Evolutionary conservation across 1,140 invertebrate genomes (phyloP).

Genomic region (Planococcus citri): DNA sequence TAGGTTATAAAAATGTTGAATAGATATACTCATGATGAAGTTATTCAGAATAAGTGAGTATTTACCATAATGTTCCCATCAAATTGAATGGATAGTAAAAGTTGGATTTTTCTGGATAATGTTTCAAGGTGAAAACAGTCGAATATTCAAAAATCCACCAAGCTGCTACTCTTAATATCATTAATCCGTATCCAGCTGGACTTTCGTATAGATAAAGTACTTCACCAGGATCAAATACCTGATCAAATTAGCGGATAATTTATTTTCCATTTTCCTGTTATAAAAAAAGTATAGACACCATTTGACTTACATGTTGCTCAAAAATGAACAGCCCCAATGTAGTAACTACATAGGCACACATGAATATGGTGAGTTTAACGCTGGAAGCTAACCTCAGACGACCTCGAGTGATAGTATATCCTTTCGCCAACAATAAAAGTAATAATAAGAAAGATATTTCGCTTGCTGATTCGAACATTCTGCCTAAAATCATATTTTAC

Average conservation of each 20-base stretch:
- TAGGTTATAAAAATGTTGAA: too few species aligned
- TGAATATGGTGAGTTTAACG: slow-evolving; percentile 66
- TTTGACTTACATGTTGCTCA: slow-evolving; percentile 47
- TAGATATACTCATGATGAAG: too few species aligned
- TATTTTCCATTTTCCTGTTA: background rate
- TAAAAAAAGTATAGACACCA: too few species aligned
- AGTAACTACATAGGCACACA: slow-evolving; percentile 56
- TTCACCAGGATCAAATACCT: slow-evolving; percentile 77
- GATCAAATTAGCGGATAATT: slow-evolving; percentile 29
- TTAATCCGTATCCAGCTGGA: slow-evolving; percentile 68
- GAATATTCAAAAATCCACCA: slow-evolving; percentile 77
- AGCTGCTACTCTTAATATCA: slow-evolving; percentile 59
- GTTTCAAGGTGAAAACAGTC: slow-evolving; percentile 66
- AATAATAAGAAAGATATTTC: slow-evolving; percentile 62
- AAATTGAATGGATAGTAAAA: slow-evolving; percentile 63
- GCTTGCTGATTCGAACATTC: slow-evolving; percentile 54
- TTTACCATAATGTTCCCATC: slow-evolving; percentile 64
- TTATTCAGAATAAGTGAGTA: background rate
- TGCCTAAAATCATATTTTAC: slow-evolving; percentile 40
- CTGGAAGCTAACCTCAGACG: slow-evolving; percentile 51
- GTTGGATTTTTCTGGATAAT: slow-evolving; percentile 64
- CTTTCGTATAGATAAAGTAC: slow-evolving; percentile 84
- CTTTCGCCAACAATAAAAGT: slow-evolving; percentile 71
- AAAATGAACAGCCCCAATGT: slow-evolving; percentile 63
- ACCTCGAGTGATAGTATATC: slow-evolving; percentile 78